Evolutionary conservation across 2,888 invertebrate genomes (phyloP), one percentile per base, ranked within the genome.

Genomic region (Phortica magna): DNA sequence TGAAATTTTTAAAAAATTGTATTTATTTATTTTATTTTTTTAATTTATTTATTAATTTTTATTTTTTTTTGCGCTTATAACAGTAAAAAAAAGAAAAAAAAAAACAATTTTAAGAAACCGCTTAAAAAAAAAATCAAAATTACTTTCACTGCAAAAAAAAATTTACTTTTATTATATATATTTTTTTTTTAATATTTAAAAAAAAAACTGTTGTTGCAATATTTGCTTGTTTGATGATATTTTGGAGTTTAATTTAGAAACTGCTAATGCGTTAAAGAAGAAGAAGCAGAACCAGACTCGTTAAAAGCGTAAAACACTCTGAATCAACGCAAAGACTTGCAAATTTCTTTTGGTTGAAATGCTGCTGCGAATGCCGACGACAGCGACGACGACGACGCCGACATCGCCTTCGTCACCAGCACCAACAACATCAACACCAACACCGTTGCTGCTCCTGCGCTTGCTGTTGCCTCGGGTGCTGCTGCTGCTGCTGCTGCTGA

Each of bases 221-320:
- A n/a, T 53, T 53, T n/a, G 53, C n/a, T 53, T 53, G 53, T 53
- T 53, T 14, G 2, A 1, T 53, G 53, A n/a, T 53, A 14, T 10
- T 53, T n/a, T 53, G 12, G 3, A 14, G 12, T 53, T 53, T 2
- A 53, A 10, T 14, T 53, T 53, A n/a, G 7, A 53, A n/a, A 31
- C 53, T 14, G 53, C 10, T 10, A 14, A 64, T 22, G 39, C 19
- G 22, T n/a, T 39, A 14, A 43, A 41, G 68, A 68, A 48, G 19
- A 48, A 48, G 43, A 43, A 14, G 48, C 17, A 68, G 68, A 43
- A 68, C 68, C 48, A 68, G 19, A 48, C 68, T 68, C 68, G 68
- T 68, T 48, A 43, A 48, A 48, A 68, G 68, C 68, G 68, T 48
- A 68, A 68, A 68, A 68, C 68, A 68, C 68, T 68, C 68, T 68